Base-by-base conservation (phyloP, 1,140 invertebrate genomes). In the Drosophila bipectinata region DNA sequence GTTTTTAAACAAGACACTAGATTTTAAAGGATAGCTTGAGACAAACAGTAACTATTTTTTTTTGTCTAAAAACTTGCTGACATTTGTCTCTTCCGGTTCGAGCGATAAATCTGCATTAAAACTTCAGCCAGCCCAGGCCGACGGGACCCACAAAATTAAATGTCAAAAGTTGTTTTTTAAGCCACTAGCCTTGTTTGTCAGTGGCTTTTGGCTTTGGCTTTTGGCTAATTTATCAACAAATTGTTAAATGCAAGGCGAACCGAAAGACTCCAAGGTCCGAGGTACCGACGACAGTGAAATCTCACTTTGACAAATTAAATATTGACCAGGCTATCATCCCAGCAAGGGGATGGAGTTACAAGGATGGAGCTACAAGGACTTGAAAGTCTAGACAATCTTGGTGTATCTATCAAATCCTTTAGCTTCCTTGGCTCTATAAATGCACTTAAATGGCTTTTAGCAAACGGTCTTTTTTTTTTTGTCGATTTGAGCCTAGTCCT, bases 91-190 rank as follows among this genome's bases (percentile, higher is more conserved):
- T 54, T 58, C 45, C 58, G 37, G 14, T 34, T 53, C 30, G 32
- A 67, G 63, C 61, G 77, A 84, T 85, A 84, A 84, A 84, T 84
- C 77, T 77, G 81, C 77, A 85, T 85, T 84, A 84, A 84, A 76
- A 83, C 72, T 71, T 79, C 54, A 76, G 76, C 74, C 52, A 54
- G 5, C 14, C 5, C n/a, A 57, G 45, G 15, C 52, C 67, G 60
- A 64, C 49, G 64, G 37, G 47, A 44, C 69, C 76, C 55, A 61
- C 84, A 85, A 84, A 80, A 84, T 79, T 73, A 80, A 84, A 84
- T 84, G 77, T 84, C 81, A 84, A 48, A 67, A 54, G 28, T 66
- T 49, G 10, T 41, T 39, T 74, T 75, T 61, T 75, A 64, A 82
- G 79, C 74, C 78, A 68, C 26, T 57, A 4, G 21, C 48, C 41